Conservation (phyloP, 2,797 vertebrate species). For the Thunnus albacares region DNA sequence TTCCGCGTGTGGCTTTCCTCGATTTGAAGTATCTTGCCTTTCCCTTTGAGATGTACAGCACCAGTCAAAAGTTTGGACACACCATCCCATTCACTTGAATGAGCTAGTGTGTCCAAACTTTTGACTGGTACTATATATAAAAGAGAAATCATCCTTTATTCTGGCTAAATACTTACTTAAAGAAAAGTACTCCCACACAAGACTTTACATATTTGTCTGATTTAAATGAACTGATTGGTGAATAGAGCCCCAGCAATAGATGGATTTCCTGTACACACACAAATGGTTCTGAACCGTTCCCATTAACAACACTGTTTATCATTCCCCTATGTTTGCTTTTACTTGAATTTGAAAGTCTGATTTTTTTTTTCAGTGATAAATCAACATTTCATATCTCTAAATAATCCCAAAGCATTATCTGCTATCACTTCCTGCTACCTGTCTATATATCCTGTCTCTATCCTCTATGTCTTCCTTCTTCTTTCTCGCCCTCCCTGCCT, state of each 20-base stretch:
- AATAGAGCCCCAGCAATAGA: conserved; percentile 7
- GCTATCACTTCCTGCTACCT: conserved; percentile 41
- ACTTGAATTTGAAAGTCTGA: neutral
- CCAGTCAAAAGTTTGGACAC: too few relatives aligned
- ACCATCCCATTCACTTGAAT: too few relatives aligned
- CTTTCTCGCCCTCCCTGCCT: conserved; percentile 40
- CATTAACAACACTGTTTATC: neutral
- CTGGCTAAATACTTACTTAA: neutral
- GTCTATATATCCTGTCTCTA: conserved; percentile 27
- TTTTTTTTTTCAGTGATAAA: conserved; percentile 7
- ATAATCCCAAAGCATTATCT: conserved; percentile 17
- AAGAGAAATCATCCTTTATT: neutral
- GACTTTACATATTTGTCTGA: neutral
- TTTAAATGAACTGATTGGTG: conserved; percentile 16
- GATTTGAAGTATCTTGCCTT: conserved; percentile 2
- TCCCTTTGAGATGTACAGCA: neutral
- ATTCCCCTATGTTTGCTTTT: neutral
- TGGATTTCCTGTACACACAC: neutral
- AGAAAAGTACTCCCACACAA: neutral
- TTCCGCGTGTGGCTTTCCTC: conserved; percentile 18
- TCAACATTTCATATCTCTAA: neutral
- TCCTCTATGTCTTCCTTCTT: conserved; percentile 54
- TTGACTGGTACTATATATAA: neutral
- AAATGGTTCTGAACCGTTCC: conserved; percentile 13
- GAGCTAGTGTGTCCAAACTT: too few relatives aligned